Evolutionary conservation across 2,888 invertebrate genomes (phyloP), one percentile per base, ranked within the genome.

Genomic region (Ormyrus nitidulus): DNA sequence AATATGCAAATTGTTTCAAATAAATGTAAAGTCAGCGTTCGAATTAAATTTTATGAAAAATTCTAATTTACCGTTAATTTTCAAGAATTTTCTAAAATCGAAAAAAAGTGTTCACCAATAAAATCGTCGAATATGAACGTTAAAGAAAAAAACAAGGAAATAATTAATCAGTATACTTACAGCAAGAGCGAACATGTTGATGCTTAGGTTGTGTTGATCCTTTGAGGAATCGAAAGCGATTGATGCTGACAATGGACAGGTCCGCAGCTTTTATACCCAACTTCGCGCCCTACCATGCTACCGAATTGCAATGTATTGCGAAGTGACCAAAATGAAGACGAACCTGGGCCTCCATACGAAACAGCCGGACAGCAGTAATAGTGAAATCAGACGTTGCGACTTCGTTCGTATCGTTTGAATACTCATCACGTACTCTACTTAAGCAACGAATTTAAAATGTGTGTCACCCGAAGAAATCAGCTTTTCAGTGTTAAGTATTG

Each of bases 151-250:
- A 34, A 4, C 4, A 4, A 3, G 34, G 0, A 4, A 34, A 34
- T 34, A 34, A 34, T 34, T 34, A 34, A 34, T 34, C 34, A 4
- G 4, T 34, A 44, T 68, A 87, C 89, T 88, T 85, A 89, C 89
- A 83, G 83, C 83, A 49, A 88, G 84, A 79, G 85, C 87, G 83
- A 88, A 85, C 89, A 89, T 89, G 81, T 85, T 86, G 65, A 3
- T 61, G 56, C 34, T 75, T 65, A 70, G 70, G 75, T 83, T 83
- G 74, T 77, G 79, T 81, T 83, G 83, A 68, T 82, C 83, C 80
- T 86, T 83, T 85, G 84, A 83, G 79, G 85, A 81, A 81, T 84
- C 80, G 84, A 85, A 83, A 84, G 86, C 85, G 84, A 88, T 85
- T 89, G 87, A 84, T 82, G 85, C 85, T 62, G 0, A 58, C 46